Percentiles rank a stretch among this genome's conserved stretches.
These are phyloP conservation scores for Colletes latitarsis DNA, from an alignment of 1,140 invertebrate species.

Conservation along the genomic window DNA sequence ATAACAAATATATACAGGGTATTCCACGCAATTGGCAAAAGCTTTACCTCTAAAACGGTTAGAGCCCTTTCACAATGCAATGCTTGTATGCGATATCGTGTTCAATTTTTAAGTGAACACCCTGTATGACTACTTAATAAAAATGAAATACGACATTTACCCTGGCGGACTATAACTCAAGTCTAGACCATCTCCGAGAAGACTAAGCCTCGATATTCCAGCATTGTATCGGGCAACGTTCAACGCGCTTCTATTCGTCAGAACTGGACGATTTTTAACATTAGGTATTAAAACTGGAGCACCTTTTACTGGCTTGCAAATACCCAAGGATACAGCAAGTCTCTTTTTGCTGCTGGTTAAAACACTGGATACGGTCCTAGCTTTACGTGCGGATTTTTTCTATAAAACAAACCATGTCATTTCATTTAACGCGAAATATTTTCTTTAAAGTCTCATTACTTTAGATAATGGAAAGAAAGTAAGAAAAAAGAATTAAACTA, in stretches of 20 bases:
- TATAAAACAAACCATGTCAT: constrained; percentile 45
- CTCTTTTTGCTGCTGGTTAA: constrained; percentile 71
- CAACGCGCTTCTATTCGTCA: constrained; percentile 55
- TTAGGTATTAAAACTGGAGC: constrained; percentile 74
- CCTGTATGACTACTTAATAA: neutral
- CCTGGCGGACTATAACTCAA: constrained; percentile 76
- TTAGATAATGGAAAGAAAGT: neutral
- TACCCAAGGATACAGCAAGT: constrained; percentile 76
- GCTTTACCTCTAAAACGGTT: no score
- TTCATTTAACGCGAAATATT: constrained; percentile 66
- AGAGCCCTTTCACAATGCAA: no score
- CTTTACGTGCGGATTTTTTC: constrained; percentile 57
- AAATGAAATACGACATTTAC: constrained; percentile 60
- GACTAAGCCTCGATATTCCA: constrained; percentile 74
- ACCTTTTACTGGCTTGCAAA: constrained; percentile 72
- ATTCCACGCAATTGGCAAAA: no score
- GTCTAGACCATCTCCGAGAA: constrained; percentile 72
- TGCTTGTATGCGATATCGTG: no score
- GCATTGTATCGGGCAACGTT: constrained; percentile 64
- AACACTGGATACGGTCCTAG: constrained; percentile 64
- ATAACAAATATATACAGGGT: no score
- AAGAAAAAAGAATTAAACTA: constrained; percentile 66
- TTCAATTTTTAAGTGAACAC: neutral
- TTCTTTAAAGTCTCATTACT: constrained; percentile 73
- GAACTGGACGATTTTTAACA: constrained; percentile 73